Evolutionary conservation across 2,888 invertebrate genomes (phyloP).

Genomic region (Elmis aenea): DNA sequence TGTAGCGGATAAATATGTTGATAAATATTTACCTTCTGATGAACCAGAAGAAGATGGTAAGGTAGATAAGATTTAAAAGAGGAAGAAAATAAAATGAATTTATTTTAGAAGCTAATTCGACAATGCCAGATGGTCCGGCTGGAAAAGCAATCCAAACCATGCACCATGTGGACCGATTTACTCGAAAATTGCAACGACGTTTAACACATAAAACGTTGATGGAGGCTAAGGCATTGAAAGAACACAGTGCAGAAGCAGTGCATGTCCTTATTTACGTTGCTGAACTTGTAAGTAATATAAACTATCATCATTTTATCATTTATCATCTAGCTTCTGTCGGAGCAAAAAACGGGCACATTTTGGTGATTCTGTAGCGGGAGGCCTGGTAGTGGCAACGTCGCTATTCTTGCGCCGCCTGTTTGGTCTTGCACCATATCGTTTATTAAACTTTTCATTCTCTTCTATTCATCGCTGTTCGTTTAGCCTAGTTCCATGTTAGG

Average conservation of each 20-base stretch:
- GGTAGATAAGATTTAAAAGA: constrained; percentile 21
- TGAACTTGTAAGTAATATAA: constrained; percentile 59
- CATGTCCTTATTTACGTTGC: constrained; percentile 72
- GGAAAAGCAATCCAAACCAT: constrained; percentile 70
- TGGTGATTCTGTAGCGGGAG: too few relatives aligned
- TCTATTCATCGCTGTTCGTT: too few relatives aligned
- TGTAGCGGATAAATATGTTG: constrained; percentile 76
- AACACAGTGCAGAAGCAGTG: constrained; percentile 70
- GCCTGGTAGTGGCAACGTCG: too few relatives aligned
- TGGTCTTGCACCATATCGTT: too few relatives aligned
- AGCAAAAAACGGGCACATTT: too few relatives aligned
- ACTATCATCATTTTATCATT: too few relatives aligned
- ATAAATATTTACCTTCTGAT: constrained; percentile 71
- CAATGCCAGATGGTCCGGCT: constrained; percentile 28
- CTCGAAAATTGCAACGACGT: constrained; percentile 70
- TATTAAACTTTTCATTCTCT: too few relatives aligned
- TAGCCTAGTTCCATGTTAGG: too few relatives aligned
- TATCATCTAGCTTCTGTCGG: too few relatives aligned
- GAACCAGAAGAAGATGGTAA: constrained; percentile 63
- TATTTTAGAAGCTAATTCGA: constrained; percentile 3
- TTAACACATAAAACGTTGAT: constrained; percentile 72
- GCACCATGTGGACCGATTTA: constrained; percentile 71
- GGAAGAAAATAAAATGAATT: not conserved
- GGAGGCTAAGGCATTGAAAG: constrained; percentile 75
- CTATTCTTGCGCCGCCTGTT: too few relatives aligned